Evolutionary conservation across 2,888 invertebrate species (phyloP), one percentile per base, ranked within the genome.

Genomic region (Lithodes maja): DNA sequence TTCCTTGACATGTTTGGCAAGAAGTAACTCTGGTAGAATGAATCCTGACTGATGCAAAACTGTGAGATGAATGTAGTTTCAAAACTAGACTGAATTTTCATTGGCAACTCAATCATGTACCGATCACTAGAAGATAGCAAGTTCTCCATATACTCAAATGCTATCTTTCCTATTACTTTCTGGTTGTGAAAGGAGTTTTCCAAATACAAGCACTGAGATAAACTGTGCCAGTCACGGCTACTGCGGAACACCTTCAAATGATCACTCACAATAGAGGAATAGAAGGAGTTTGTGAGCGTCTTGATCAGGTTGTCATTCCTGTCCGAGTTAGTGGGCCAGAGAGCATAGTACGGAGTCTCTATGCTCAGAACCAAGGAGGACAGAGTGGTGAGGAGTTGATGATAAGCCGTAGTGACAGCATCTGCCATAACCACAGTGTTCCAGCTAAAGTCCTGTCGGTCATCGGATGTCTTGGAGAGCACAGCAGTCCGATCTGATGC

Each of bases 401-500:
- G 83, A 53, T 83, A 83, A 9, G 87, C 87, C 52, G 54, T 61
- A 17, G 52, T 68, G 7, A 83, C 49, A 17, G 87, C 87, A 69
- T 87, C 87, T 52, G 49, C 74, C 5, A 87, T 68, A 55, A 87
- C 55, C 3, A 53, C 78, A n/a, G 75, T 53, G 15, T 87, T 87
- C 87, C 87, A 87, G 54, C 74, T 54, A 15, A 68, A 52, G 9
- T 17, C n/a, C 12, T n/a, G 12, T 12, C 87, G 77, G 68, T 87
- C 87, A 82, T 87, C 87, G 53, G 74, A 61, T 61, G 87, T 87
- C 49, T 78, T 33, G 33, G 83, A 82, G 12, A 68, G 49, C n/a
- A 87, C 77, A 52, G 33, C 52, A 61, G 87, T 87, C n/a, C 87
- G 82, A 71, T 87, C 87, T 52, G 87, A 87, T 1, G 87, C 83